Conservation (phyloP, 2,888 invertebrate species). For the Tetragonisca angustula region DNA sequence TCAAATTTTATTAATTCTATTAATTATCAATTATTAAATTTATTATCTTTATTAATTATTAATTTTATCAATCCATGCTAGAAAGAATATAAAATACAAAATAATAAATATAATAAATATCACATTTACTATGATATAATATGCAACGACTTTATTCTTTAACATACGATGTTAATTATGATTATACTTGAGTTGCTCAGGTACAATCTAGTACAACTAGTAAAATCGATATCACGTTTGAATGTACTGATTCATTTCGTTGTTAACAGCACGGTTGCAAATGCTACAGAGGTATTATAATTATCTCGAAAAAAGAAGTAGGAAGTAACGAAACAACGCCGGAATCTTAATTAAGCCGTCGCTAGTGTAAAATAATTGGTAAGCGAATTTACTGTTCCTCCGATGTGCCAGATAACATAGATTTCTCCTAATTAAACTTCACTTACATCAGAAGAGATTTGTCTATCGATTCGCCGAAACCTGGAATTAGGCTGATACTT, state of each 20-base stretch:
- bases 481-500: not conserved
- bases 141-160: no score
- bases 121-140: no score
- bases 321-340: slow-evolving; percentile 5
- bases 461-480: not conserved
- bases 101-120: no score
- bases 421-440: slow-evolving; percentile 30
- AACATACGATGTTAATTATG: no score
- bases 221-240: not conserved
- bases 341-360: slow-evolving; percentile 30
- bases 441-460: not conserved
- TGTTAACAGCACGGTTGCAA: not conserved
- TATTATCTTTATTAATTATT: no score
- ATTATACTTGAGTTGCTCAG: no score
- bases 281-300: not conserved
- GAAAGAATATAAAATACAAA: no score
- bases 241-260: slow-evolving; percentile 2
- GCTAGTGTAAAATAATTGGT: slow-evolving; percentile 20
- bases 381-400: slow-evolving; percentile 10
- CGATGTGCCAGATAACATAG: slow-evolving; percentile 14
- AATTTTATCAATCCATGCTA: no score
- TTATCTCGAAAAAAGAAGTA: not conserved
- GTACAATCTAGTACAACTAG: not conserved
- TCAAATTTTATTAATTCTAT: no score
- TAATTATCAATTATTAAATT: no score